Evolutionary conservation across 1,140 invertebrate genomes (phyloP), one percentile per base, ranked within the genome.

Genomic region (Drosophila cardini): DNA sequence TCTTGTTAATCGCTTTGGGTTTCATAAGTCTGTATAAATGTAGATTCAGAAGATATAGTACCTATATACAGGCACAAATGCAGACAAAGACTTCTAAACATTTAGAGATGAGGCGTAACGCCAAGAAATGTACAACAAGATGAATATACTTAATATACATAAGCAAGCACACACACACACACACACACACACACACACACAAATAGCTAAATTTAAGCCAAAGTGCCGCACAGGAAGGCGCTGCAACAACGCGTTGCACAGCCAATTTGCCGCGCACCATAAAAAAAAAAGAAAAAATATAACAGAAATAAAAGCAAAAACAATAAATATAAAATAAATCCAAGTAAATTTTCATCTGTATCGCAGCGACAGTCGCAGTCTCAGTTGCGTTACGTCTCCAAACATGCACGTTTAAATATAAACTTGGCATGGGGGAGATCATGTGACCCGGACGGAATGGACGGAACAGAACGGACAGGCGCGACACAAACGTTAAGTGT

Each of bases 341-440:
- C 32, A 72, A 65, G 62, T 61, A 69, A 68, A 73, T 73, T 53
- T 43, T 73, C 16, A 26, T 26, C 21, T 65, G 55, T 10, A 43
- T 32, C 69, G 58, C 48, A 65, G 72, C 70, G 56, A 56, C 57
- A 62, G 53, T 38, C 36, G 13, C 21, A 4, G 52, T 52, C 16
- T 34, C 30, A 30, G 13, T 34, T 30, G 18, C 13, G 63, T 60
- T 79, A 79, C 72, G 72, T 79, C 48, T 87, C 84, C 83, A 86
- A 87, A 76, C 46, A 48, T 40, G 50, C 61, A 53, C 55, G 55
- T 73, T 69, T 89, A 89, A 83, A 80, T 89, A 87, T 89, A 90
- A 87, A 84, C 84, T 90, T 78, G 83, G 84, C 84, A 87, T 87
- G 84, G 84, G 84, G 84, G 76, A 89, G 84, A 89, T 89, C 83